Evolutionary conservation across 2,113 vertebrate species (phyloP), one percentile per base, ranked within the genome.

Genomic region (Amblyornis subalaris): DNA sequence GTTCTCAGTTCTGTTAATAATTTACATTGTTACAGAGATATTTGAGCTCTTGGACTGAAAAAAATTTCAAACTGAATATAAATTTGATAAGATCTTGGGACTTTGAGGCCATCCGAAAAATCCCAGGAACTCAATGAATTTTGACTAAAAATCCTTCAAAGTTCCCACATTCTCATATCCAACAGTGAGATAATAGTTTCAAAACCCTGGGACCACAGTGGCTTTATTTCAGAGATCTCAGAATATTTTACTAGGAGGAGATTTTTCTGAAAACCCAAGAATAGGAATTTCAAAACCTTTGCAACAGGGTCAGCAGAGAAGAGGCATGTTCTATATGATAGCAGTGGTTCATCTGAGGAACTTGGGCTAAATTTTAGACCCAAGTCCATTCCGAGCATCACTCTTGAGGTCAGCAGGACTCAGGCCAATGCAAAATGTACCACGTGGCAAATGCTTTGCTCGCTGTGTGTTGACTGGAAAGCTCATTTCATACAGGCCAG

Each of bases 401-500:
- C 35, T 76, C 19, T 9, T 38, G 35, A 83, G 60, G 28, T 48
- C 58, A 85, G 38, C 38, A 83, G 38, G 65, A 80, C 72, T 58
- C 10, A 2, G 38, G n/a, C 42, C 61, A 57, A 44, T 35, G 18
- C 22, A 60, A 75, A 85, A 50, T 26, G 18, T 9, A 12, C 36
- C 31, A 35, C 0, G 0, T 36, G 53, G 36, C 25, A 11, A 48
- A 36, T 24, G 36, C 31, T 87, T 89, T 67, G 9, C 28, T 76
- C 0, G 0, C 57, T 38, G 6, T 20, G n/a, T 89, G 35, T 64
- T 3, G 17, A 64, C 57, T 19, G 29, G 55, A 82, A 88, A 74
- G 33, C 64, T 93, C 31, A 71, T 83, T 89, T 94, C 75, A 58
- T n/a, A 66, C 76, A 85, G 87, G 10, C 36, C 58, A 90, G 66